Conservation (phyloP, 2,888 invertebrate genomes). For the Papilio protenor region DNA sequence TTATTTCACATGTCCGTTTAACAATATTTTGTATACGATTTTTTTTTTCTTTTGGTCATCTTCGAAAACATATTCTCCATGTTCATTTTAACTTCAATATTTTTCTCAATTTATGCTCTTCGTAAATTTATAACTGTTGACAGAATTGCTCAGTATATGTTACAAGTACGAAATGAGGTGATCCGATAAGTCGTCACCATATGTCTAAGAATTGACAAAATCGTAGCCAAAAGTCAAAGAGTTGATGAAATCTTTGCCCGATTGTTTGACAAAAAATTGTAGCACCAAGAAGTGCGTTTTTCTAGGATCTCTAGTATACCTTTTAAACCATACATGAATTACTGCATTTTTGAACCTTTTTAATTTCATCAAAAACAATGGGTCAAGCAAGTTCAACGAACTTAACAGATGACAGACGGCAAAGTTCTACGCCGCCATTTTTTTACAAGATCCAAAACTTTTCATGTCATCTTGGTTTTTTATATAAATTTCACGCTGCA, state of each 20-base stretch:
- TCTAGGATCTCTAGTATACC: neutral
- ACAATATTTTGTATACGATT: slow-evolving; percentile 7
- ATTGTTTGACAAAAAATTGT: neutral
- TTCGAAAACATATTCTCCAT: neutral
- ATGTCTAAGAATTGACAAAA: neutral
- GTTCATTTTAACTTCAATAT: neutral
- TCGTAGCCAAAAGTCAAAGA: neutral
- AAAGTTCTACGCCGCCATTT: neutral
- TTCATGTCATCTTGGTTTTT: slow-evolving; percentile 4
- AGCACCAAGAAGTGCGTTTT: neutral
- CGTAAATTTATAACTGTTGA: neutral
- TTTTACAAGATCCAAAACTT: neutral
- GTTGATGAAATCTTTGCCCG: neutral
- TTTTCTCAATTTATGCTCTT: neutral
- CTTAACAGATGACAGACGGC: slow-evolving; percentile 10
- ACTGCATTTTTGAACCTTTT: neutral
- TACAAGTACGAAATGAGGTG: neutral
- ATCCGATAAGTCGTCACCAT: neutral
- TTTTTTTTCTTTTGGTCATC: neutral
- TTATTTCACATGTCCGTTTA: slow-evolving; percentile 43
- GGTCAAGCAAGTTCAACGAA: slow-evolving; percentile 4
- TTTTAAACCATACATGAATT: neutral
- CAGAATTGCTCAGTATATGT: neutral
- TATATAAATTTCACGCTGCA: neutral
- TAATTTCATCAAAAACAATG: slow-evolving; percentile 2